Conservation (phyloP, 2,797 vertebrate species). For the Typhlichthys subterraneus region DNA sequence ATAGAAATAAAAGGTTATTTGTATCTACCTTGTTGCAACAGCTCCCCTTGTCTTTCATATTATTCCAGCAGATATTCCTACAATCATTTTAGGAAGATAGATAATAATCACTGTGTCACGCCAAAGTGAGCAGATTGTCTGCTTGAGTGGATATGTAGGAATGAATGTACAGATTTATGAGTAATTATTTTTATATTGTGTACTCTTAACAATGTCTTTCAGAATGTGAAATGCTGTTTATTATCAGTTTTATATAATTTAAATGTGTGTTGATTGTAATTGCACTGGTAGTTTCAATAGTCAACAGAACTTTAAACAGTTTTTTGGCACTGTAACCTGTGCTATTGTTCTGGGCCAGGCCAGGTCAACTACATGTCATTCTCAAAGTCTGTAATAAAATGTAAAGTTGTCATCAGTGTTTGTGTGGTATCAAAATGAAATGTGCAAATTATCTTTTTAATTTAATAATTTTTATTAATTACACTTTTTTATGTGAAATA, state of each 20-base stretch:
- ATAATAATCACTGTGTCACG: constrained; percentile 22
- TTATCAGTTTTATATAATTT: constrained; percentile 66
- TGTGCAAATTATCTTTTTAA: no score
- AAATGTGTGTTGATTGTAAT: constrained; percentile 28
- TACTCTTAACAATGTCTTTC: constrained; percentile 45
- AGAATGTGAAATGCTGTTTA: constrained; percentile 76
- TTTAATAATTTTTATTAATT: no score
- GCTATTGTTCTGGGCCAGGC: no score
- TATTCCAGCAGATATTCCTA: neutral
- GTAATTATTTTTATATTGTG: constrained; percentile 52
- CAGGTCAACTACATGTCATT: no score
- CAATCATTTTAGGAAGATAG: neutral
- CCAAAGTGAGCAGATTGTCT: constrained; percentile 47
- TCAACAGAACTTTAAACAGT: no score
- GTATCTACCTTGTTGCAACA: neutral
- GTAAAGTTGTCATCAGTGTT: no score
- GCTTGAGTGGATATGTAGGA: constrained; percentile 40
- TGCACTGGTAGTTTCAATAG: constrained; percentile 77
- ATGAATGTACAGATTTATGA: constrained; percentile 77
- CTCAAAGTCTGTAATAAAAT: no score
- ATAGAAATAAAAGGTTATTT: neutral
- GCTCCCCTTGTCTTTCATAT: neutral
- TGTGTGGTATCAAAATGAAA: no score
- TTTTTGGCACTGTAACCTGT: no score
- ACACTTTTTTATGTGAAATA: no score